Evolutionary conservation across 2,888 invertebrate genomes (phyloP).

Genomic region (Agriotes lineatus): DNA sequence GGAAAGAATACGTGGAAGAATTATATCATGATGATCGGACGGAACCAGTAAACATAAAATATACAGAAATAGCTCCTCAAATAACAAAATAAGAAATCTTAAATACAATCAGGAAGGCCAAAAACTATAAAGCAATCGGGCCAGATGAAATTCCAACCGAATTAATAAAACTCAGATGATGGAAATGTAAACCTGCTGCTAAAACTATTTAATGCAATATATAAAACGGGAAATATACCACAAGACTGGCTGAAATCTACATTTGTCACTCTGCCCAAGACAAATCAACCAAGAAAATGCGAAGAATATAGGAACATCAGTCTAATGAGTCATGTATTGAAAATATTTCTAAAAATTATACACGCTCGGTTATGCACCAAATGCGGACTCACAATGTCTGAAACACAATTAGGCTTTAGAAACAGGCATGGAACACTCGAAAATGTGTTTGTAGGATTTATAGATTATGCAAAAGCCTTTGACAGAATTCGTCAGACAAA

Average conservation of each 20-base stretch:
- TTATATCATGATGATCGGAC: not conserved
- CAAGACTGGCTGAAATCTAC: not conserved
- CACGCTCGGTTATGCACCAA: too few species aligned
- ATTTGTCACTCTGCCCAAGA: not conserved
- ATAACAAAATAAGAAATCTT: not conserved
- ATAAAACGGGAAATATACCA: not conserved
- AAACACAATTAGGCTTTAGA: too few species aligned
- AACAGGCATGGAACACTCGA: not conserved
- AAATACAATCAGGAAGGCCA: too few species aligned
- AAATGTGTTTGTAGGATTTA: not conserved
- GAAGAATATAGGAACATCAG: not conserved
- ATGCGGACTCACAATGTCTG: not conserved
- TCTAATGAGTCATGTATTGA: not conserved
- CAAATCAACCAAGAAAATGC: not conserved
- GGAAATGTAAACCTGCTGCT: not conserved
- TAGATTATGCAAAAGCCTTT: too few species aligned
- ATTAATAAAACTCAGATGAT: not conserved
- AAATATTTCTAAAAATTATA: slow-evolving; percentile 4
- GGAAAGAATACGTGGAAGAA: not conserved
- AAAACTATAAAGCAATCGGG: too few species aligned
- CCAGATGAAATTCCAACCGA: not conserved
- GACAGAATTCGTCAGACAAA: too few species aligned
- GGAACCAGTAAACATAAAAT: not conserved
- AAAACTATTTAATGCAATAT: not conserved
- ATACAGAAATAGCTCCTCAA: not conserved